Evolutionary conservation across 2,888 invertebrate species (phyloP).

Genomic region (Liposcelis brunnea): DNA sequence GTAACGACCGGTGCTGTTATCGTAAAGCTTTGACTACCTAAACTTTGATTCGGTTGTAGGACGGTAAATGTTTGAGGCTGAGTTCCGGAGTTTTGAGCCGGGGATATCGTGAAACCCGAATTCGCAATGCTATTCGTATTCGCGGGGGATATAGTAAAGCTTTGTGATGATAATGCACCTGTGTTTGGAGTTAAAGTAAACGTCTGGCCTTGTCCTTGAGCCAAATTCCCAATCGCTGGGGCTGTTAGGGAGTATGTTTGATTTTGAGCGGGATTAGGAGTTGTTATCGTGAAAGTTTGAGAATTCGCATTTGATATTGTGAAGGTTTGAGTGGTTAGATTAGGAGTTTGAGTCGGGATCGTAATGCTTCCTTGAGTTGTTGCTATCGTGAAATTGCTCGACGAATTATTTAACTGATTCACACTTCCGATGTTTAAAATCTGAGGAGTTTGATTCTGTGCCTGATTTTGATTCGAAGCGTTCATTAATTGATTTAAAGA

Average conservation of each 20-base stretch:
- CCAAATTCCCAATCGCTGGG: constrained; percentile 12
- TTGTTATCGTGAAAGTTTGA: no score
- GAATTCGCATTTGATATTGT: no score
- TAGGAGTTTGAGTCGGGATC: background rate
- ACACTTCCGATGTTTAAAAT: no score
- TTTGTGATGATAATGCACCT: constrained; percentile 15
- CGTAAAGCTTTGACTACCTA: background rate
- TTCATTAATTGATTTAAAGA: constrained; percentile 20
- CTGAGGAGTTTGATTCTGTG: constrained; percentile 7
- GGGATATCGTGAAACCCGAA: constrained; percentile 1
- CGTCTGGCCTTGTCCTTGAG: constrained; percentile 23
- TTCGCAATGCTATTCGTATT: no score
- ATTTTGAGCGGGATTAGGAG: background rate
- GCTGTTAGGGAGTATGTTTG: constrained; percentile 17
- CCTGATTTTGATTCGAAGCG: constrained; percentile 7
- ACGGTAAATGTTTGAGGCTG: constrained; percentile 2
- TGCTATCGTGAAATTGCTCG: background rate
- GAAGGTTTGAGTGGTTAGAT: no score
- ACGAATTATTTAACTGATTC: background rate
- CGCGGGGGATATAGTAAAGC: background rate
- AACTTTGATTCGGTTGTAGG: background rate
- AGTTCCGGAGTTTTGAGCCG: background rate
- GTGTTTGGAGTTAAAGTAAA: constrained; percentile 26
- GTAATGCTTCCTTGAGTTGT: background rate
- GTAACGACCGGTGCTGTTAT: constrained; percentile 6